These are phyloP conservation scores for Andricus grossulariae DNA, from an alignment of 1,140 invertebrate genomes.

Conservation along the genomic window DNA sequence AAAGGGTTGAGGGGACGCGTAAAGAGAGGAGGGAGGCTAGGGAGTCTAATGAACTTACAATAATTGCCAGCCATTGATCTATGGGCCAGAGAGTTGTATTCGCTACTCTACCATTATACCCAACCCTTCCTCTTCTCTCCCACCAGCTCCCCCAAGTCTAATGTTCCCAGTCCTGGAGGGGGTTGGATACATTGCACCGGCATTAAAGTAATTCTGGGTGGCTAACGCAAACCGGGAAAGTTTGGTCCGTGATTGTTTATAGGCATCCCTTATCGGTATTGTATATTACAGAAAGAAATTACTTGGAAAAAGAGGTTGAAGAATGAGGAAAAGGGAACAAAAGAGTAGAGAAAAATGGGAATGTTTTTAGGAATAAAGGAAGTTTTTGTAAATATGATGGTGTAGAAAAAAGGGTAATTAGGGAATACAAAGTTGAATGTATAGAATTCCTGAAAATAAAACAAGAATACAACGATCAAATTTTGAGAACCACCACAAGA, in stretches of 20 bases:
- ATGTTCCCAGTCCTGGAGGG: constrained; percentile 55
- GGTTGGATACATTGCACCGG: constrained; percentile 58
- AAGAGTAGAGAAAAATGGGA: no score
- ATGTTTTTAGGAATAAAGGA: no score
- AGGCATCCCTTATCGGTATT: constrained; percentile 23
- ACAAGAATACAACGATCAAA: no score
- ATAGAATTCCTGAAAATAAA: no score
- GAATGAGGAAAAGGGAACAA: no score
- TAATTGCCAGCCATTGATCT: constrained; percentile 76
- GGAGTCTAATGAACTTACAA: constrained; percentile 75
- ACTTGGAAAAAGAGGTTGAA: not conserved
- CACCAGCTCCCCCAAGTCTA: constrained; percentile 44
- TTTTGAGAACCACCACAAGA: no score
- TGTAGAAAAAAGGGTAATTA: no score
- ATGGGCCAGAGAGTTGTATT: constrained; percentile 70
- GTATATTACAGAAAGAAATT: constrained; percentile 9
- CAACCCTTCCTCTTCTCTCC: constrained; percentile 41
- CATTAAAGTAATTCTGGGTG: constrained; percentile 58
- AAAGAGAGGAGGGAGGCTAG: constrained; percentile 39
- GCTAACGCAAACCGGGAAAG: constrained; percentile 51
- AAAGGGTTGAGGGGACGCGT: constrained; percentile 32
- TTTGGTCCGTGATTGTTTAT: constrained; percentile 45
- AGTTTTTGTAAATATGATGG: no score
- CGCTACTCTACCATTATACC: constrained; percentile 56
- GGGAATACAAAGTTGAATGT: no score